Base-by-base conservation (phyloP, 2,797 vertebrate genomes). In the Danio tinwini region DNA sequence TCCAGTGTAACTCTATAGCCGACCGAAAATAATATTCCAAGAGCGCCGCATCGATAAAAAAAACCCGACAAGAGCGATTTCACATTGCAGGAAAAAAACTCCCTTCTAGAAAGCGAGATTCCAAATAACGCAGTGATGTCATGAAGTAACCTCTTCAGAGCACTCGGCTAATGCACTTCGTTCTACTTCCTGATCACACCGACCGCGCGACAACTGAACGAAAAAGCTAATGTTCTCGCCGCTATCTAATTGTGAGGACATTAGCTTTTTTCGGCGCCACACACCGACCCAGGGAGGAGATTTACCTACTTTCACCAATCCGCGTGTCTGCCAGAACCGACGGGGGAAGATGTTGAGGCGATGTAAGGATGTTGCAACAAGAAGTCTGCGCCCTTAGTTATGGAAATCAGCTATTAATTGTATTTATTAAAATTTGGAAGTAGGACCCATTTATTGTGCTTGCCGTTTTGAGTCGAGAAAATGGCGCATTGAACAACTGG, bases 401-500 rank as follows among this genome's bases (percentile, higher is more conserved):
- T 68, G 47, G 19, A 67, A 17, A 14, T 16, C 39, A 45, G 59
- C 65, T 16, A 52, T 74, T 14, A 3, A 50, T 8, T 40, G 13
- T 64, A 16, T 61, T 65, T 67, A 70, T 45, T 71, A 49, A 11
- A n/a, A 47, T 56, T 49, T 73, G 63, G n/a, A 79, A 91, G 92
- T 92, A 90, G 87, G 87, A 64, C 84, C 63, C 4, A 88, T 80
- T 82, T 87, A 83, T 94, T 80, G 78, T 73, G 78, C 78, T 80
- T 80, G 78, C 78, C 59, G 69, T 64, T 39, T 89, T 87, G 89
- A 87, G 95, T 95, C 93, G 93, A 92, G 92, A 96, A 96, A 93
- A 98, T 99, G 97, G 97, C 97, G 97, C 95, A 94, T 86, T 95
- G 92, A 91, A 94, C 92, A 92, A 91, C 83, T 89, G 89, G 96